Evolutionary conservation across 2,888 invertebrate species (phyloP), one percentile per base, ranked within the genome.

Genomic region (Tetramorium bicarinatum): DNA sequence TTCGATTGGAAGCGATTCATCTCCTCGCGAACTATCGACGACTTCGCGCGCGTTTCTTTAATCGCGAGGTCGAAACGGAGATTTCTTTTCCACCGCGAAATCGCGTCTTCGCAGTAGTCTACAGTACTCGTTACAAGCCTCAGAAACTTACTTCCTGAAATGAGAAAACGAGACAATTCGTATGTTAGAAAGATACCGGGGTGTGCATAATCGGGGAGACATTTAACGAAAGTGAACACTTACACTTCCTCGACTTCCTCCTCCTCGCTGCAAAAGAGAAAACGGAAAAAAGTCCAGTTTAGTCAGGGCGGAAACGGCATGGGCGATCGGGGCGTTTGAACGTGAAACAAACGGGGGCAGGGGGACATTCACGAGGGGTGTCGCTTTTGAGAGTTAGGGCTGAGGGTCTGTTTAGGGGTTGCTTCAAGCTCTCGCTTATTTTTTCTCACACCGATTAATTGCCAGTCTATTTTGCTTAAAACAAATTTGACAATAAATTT

Each of bases 171-270:
- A 87, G 81, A 88, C 92, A 86, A 87, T 74, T 71, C 79, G 75
- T 54, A 82, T 66, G 82, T 90, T 85, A 89, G 80, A 83, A 62
- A 80, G 71, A 29, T 85, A 79, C 64, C 49, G 15, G 66, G 59
- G 9, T 67, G 9, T 67, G 44, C 52, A n/a, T 84, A 82, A 80
- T 52, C 41, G 15, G 1, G 72, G 77, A 84, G 86, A 34, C 59
- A 59, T 49, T 82, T 86, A 81, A 54, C 38, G 76, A 84, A 64
- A 61, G 64, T 61, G 59, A 66, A 94, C 92, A 97, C 97, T 97
- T 97, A 97, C 97, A 97, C 97, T 96, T 97, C 97, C 96, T 97
- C 97, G 94, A 96, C 96, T 96, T 97, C 97, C 96, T 97, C 97
- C 95, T 96, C 96, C 95, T 96, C 96, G 95, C 96, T 95, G 95